These are phyloP conservation scores for Lithobius niger DNA, from an alignment of 1,140 invertebrate genomes.

Conservation along the genomic window DNA sequence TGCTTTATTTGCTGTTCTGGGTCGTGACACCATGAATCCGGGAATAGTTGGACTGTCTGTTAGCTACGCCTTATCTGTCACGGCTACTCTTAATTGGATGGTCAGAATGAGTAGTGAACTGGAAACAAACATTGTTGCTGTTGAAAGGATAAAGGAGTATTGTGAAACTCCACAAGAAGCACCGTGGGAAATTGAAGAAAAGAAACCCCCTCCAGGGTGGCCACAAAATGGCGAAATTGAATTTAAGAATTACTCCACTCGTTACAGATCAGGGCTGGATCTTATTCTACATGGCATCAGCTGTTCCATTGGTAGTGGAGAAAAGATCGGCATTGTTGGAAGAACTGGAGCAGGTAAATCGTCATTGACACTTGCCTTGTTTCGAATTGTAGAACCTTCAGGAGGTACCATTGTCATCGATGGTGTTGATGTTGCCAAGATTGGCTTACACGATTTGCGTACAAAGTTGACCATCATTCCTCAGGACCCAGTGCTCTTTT, in stretches of 20 bases:
- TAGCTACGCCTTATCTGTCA: conserved; percentile 67
- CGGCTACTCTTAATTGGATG: conserved; percentile 38
- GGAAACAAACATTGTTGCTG: conserved; percentile 49
- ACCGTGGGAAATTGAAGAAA: too few species aligned
- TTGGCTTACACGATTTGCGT: conserved; percentile 28
- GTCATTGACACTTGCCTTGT: conserved; percentile 24
- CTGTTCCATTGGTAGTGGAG: too few species aligned
- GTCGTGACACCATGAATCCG: conserved; percentile 48
- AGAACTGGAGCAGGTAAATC: conserved; percentile 36
- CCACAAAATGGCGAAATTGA: too few species aligned
- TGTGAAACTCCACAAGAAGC: conserved; percentile 18
- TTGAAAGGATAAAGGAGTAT: conserved; percentile 49
- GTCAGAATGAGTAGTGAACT: conserved; percentile 46
- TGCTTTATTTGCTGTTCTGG: conserved; percentile 49
- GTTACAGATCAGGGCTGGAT: too few species aligned
- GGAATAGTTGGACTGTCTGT: conserved; percentile 79
- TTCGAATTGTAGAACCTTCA: conserved; percentile 25
- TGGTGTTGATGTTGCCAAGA: too few species aligned
- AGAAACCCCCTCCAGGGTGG: too few species aligned
- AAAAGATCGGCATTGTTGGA: conserved; percentile 42
- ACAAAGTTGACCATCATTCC: too few species aligned
- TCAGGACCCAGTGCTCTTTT: conserved; percentile 35
- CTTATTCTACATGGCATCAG: too few species aligned
- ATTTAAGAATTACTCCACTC: too few species aligned
- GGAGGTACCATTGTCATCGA: conserved; percentile 25